These are phyloP conservation scores for Pangasianodon hypophthalmus DNA, from an alignment of 2,113 vertebrate species.

Conservation along the genomic window DNA sequence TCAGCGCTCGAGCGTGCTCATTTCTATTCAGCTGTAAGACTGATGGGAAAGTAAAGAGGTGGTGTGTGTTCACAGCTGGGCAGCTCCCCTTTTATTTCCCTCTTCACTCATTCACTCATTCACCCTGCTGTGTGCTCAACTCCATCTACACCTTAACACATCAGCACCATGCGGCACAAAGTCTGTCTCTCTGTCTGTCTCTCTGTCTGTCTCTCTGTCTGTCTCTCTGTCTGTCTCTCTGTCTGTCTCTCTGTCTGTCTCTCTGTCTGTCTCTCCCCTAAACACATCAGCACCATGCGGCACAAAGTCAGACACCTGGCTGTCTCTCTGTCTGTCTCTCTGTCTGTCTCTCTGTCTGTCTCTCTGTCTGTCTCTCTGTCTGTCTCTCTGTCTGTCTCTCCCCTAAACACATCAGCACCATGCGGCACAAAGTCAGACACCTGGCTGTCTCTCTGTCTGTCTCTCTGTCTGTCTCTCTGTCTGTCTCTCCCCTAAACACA, in stretches of 20 bases:
- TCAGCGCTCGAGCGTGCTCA: neutral
- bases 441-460: no score
- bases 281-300: no score
- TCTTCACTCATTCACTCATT: neutral
- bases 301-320: no score
- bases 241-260: neutral
- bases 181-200: neutral
- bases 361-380: no score
- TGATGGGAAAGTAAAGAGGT: neutral
- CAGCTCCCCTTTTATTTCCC: constrained; percentile 1
- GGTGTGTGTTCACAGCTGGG: constrained; percentile 27
- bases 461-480: no score
- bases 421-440: no score
- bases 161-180: neutral
- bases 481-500: no score
- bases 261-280: no score
- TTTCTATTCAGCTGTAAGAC: constrained; percentile 7
- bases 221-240: neutral
- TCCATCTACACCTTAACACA: neutral
- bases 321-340: no score
- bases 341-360: no score
- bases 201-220: neutral
- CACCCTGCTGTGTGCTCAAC: neutral
- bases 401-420: no score
- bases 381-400: no score